Evolutionary conservation across 1,140 invertebrate species (phyloP), one percentile per base, ranked within the genome.

Genomic region (Aphelinus certus): DNA sequence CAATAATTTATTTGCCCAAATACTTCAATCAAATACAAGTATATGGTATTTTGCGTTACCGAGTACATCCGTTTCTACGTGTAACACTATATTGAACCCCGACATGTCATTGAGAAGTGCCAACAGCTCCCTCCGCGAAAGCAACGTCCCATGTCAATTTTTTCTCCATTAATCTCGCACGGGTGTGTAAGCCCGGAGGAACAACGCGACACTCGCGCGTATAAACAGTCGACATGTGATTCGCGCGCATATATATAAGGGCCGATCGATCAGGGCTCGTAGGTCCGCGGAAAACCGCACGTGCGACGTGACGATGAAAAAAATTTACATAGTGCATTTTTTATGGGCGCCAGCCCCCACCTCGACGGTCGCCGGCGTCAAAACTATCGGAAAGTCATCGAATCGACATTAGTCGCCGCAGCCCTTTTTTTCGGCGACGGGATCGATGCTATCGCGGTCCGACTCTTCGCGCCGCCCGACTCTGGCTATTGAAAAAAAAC

Each of bases 321-420:
- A 86, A 88, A 86, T 87, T 88, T 85, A 80, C 86, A 87, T 88
- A 82, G 76, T 81, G 76, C 72, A 83, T 86, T 85, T 83, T 82
- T 83, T 80, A 79, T 79, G 78, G 76, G 61, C 64, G 42, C 60
- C 55, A 64, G 73, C 71, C 76, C 71, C 80, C 82, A 81, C 79
- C 79, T 83, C 83, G 83, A 76, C 64, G 73, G 71, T 49, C 60
- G 67, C 77, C 77, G 64, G 73, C 75, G 73, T 81, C 79, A 76
- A 77, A 83, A 85, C 82, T 87, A 87, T 86, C 79, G 85, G 81
- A 88, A 85, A 88, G 87, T 88, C 87, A 88, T 88, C 70, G 83
- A 81, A 84, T 79, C 76, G 82, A 83, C 84, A 87, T 88, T 87
- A 87, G 79, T 79, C 71, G 51, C 67, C 70, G 42, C 73, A 76